phyloP scores from a whole-genome alignment of 2,888 invertebrate genomes.

The Pristionchus entomophagus region DNA sequence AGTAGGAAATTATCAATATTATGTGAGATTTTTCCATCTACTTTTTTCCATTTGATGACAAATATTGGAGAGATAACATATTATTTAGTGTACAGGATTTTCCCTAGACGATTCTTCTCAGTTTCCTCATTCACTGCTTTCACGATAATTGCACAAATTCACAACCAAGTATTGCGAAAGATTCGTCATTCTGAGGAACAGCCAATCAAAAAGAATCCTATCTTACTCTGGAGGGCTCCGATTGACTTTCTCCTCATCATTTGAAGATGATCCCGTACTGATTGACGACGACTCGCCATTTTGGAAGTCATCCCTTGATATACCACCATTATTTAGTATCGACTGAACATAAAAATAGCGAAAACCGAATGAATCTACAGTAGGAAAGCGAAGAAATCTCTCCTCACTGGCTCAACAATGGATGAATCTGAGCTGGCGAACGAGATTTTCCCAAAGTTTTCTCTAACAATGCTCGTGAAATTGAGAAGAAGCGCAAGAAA shows the following conservation, averaged over 20 bases:
- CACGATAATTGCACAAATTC: too few relatives aligned
- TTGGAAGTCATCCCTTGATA: not conserved
- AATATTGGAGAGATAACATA: too few relatives aligned
- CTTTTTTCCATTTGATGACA: too few relatives aligned
- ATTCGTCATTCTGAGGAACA: too few relatives aligned
- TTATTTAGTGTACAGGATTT: too few relatives aligned
- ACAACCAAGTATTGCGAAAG: too few relatives aligned
- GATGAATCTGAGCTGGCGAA: not conserved
- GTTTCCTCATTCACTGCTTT: too few relatives aligned
- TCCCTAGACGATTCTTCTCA: too few relatives aligned
- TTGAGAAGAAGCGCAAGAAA: not conserved
- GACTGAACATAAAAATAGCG: not conserved
- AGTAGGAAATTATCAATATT: too few relatives aligned
- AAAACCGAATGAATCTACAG: not conserved
- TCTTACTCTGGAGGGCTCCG: constrained; percentile 39
- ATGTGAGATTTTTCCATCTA: too few relatives aligned
- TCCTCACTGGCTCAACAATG: not conserved
- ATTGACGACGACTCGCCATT: constrained; percentile 36
- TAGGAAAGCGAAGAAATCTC: not conserved
- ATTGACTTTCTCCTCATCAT: constrained; percentile 45
- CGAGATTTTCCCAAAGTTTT: constrained; percentile 11
- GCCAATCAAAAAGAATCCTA: too few relatives aligned
- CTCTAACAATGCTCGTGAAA: not conserved
- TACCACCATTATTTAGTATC: not conserved
- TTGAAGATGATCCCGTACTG: constrained; percentile 24